Evolutionary conservation across 2,888 invertebrate genomes (phyloP), one percentile per base, ranked within the genome.

Genomic region (Drosophila mimetica): DNA sequence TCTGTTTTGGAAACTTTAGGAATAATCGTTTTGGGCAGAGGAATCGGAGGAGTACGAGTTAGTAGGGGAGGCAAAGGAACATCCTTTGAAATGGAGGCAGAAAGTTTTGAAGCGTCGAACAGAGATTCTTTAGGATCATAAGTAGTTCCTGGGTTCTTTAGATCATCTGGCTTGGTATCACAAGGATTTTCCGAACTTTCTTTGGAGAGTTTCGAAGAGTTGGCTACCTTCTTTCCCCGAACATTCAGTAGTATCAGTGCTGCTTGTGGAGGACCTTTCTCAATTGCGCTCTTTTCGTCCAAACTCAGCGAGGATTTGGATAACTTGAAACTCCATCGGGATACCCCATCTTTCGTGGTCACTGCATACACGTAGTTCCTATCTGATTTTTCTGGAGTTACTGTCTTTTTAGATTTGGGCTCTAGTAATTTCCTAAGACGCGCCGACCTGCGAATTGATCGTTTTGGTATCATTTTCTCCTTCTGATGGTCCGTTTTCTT

Each of bases 271-370:
- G 4, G n/a, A n/a, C 55, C 55, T 7, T 14, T 4, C 1, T 18
- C 25, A 2, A 25, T 6, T 11, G 11, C 16, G 25, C 16, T 25
- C 18, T 36, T 11, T 14, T 55, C 55, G 8, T 54, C 55, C n/a
- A 0, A n/a, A 11, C 55, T 25, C 11, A 11, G 9, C 1, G 1
- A 9, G 14, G 5, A 28, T 14, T 34, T 11, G 4, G 34, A 32
- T 13, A 55, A 22, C 9, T 16, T 55, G 16, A 55, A 34, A 4
- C n/a, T 54, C 55, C 55, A 55, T 5, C 34, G 34, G 18, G 25
- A 36, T 8, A 1, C 2, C 9, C 11, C 8, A 36, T 1, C 9
- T 1, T 34, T 9, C 0, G 7, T n/a, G n/a, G 22, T 18, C 2
- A 9, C 7, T 4, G 25, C 42, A 55, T 55, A 55, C 2, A 13